Evolutionary conservation across 2,113 vertebrate genomes (phyloP).

Genomic region (Indicator indicator): DNA sequence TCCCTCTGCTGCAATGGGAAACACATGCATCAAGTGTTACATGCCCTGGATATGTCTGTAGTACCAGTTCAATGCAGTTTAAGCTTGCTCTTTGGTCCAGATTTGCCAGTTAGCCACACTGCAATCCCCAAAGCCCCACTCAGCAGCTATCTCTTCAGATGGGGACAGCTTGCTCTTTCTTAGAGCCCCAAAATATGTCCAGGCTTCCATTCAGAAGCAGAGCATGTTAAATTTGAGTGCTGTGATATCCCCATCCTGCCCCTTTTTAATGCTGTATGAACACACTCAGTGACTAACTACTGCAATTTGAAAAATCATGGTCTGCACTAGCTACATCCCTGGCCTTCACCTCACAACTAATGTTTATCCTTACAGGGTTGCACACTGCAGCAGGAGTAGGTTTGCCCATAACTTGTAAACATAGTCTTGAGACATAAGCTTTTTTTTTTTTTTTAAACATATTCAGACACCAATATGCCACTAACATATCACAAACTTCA

Average conservation of each 20-base stretch:
- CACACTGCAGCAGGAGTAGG: background rate
- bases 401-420: background rate
- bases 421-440: background rate
- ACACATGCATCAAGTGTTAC: background rate
- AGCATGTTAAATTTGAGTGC: background rate
- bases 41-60: background rate
- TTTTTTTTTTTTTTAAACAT: background rate
- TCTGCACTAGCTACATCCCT: background rate
- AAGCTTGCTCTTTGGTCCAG: background rate
- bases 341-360: background rate
- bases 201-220: background rate
- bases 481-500: background rate
- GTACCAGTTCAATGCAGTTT: background rate
- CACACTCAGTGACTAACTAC: background rate
- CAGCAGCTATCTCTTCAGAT: background rate
- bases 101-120: background rate
- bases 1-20: background rate
- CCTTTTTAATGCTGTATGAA: background rate
- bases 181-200: background rate
- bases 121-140: background rate
- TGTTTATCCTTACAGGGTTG: background rate
- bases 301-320: fast-evolving
- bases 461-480: background rate
- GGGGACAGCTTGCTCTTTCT: background rate
- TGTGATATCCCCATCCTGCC: background rate